Percentiles rank a stretch among this genome's conserved stretches.
These are phyloP conservation scores for Trichacis sp. DNA, from an alignment of 2,888 invertebrate species.

Conservation along the genomic window DNA sequence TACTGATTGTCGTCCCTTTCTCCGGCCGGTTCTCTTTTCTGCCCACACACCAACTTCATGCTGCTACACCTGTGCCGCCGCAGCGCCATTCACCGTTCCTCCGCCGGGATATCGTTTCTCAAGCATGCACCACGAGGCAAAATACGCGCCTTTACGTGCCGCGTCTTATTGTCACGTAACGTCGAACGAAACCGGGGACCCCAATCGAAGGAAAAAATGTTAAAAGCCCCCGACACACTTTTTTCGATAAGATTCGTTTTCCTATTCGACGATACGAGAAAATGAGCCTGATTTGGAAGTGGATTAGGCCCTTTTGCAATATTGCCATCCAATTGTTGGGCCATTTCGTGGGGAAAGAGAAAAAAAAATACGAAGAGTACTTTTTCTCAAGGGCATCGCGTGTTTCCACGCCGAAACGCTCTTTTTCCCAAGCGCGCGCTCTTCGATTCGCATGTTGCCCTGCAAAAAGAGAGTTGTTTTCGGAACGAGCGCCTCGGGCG, in stretches of 20 bases:
- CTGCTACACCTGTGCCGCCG: constrained; percentile 31
- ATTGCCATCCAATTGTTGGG: too few species aligned
- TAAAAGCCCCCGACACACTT: too few species aligned
- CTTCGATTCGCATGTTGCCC: background rate
- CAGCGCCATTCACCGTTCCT: constrained; percentile 35
- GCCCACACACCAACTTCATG: constrained; percentile 19
- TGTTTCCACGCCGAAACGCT: constrained; percentile 7
- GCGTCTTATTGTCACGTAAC: constrained; percentile 5
- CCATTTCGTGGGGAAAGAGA: too few species aligned
- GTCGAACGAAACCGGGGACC: too few species aligned
- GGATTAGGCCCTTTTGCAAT: too few species aligned
- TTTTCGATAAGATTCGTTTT: too few species aligned
- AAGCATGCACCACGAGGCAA: constrained; percentile 10
- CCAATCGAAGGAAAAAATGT: too few species aligned
- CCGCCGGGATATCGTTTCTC: constrained; percentile 29
- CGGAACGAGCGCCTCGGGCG: constrained; percentile 28
- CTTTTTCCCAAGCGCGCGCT: background rate
- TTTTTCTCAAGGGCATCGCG: constrained; percentile 24
- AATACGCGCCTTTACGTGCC: constrained; percentile 5
- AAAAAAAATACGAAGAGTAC: background rate
- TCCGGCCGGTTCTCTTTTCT: too few species aligned
- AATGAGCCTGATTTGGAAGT: too few species aligned
- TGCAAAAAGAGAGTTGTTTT: constrained; percentile 27
- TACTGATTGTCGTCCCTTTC: too few species aligned
- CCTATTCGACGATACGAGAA: background rate